Percentiles rank a stretch among this genome's conserved stretches.
These are phyloP conservation scores for Eremophila alpestris DNA, from an alignment of 2,797 vertebrate genomes.

Conservation along the genomic window DNA sequence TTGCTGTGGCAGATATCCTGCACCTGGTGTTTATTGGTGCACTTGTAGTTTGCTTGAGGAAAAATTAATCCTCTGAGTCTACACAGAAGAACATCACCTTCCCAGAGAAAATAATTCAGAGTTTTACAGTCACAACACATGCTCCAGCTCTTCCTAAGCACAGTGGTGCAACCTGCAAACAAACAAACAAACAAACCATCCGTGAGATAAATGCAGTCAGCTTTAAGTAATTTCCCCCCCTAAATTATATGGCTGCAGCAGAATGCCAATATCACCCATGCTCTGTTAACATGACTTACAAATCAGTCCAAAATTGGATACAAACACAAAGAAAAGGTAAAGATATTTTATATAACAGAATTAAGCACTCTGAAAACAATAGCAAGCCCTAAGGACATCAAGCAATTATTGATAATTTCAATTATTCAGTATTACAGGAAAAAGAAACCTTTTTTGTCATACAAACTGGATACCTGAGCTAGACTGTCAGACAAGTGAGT, in stretches of 20 bases:
- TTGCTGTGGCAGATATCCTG: slow-evolving; percentile 18
- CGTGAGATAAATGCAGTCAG: not conserved
- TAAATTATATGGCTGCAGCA: not conserved
- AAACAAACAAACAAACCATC: not conserved
- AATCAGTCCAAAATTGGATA: not conserved
- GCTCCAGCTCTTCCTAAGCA: slow-evolving; percentile 96
- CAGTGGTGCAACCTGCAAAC: slow-evolving; percentile 89
- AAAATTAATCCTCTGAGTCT: not conserved
- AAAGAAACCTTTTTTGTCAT: not conserved
- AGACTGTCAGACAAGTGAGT: not conserved
- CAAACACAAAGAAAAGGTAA: not conserved
- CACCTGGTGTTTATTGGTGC: slow-evolving; percentile 1
- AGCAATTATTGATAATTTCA: not conserved
- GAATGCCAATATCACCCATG: not conserved
- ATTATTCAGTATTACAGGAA: not conserved
- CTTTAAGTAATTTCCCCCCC: not conserved
- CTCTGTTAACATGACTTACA: not conserved
- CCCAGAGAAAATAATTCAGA: slow-evolving; percentile 72
- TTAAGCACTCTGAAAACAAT: not conserved
- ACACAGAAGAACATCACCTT: slow-evolving; percentile 24
- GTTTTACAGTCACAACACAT: slow-evolving; percentile 93
- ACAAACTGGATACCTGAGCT: not conserved
- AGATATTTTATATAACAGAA: not conserved
- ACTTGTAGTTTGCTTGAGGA: not conserved
- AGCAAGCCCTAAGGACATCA: not conserved